Conservation (phyloP, 2,797 vertebrate genomes). For the Spinus pinus region DNA sequence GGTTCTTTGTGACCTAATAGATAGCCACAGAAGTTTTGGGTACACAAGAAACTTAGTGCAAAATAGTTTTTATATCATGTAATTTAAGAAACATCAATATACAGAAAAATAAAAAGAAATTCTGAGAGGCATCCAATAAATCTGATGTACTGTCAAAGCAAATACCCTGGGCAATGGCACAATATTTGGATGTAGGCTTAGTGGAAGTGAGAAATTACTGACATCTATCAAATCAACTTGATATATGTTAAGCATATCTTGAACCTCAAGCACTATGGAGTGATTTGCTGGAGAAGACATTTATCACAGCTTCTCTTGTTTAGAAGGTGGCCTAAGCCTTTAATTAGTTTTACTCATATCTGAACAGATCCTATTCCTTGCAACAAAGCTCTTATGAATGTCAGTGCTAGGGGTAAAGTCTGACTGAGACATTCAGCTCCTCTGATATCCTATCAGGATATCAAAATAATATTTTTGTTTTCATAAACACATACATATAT, state of each 20-base stretch:
- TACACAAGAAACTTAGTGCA: background rate
- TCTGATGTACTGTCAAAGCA: background rate
- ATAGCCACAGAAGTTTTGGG: background rate
- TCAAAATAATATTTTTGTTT: background rate
- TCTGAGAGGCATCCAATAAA: background rate
- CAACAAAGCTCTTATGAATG: background rate
- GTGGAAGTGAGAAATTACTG: background rate
- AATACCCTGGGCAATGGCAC: background rate
- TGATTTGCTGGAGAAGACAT: background rate
- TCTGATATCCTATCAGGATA: background rate
- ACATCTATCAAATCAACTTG: background rate
- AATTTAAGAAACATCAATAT: background rate
- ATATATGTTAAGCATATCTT: background rate
- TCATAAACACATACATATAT: background rate
- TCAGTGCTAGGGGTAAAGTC: background rate
- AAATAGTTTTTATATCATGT: background rate
- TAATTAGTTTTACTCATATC: rapidly evolving
- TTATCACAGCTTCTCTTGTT: background rate
- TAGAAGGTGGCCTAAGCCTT: background rate
- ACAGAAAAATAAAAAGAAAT: background rate
- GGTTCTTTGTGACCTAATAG: background rate
- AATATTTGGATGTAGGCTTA: background rate
- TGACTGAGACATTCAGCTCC: background rate
- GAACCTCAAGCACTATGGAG: background rate
- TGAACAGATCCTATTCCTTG: background rate